Evolutionary conservation across 2,113 vertebrate genomes (phyloP).

Genomic region (Scytalopus superciliaris): DNA sequence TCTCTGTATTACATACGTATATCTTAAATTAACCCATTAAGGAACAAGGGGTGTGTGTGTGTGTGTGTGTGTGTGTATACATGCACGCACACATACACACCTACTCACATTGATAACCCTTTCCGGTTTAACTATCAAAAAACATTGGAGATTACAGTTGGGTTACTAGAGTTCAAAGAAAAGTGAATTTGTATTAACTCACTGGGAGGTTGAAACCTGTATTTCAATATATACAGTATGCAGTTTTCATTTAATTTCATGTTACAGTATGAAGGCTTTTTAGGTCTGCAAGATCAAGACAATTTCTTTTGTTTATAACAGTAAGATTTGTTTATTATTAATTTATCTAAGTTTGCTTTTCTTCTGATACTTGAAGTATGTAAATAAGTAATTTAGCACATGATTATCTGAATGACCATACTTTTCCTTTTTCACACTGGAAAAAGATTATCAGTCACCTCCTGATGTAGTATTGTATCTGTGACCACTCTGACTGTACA

Average conservation of each 20-base stretch:
- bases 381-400: neutral
- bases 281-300: neutral
- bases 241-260: neutral
- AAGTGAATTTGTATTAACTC: conserved; percentile 1
- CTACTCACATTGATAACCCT: neutral
- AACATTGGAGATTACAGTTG: neutral
- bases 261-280: neutral
- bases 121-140: neutral
- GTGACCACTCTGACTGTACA: neutral
- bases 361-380: neutral
- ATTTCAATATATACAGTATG: neutral
- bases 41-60: neutral
- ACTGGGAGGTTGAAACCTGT: neutral
- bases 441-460: neutral
- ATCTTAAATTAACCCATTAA: neutral
- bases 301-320: neutral
- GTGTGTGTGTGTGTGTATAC: neutral
- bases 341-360: neutral
- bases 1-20: neutral
- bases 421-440: neutral
- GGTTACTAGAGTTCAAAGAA: neutral
- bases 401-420: neutral
- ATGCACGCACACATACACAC: neutral
- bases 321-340: neutral
- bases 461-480: neutral